phyloP scores from a whole-genome alignment of 1,140 invertebrate genomes.

The Drosophila punjabiensis region DNA sequence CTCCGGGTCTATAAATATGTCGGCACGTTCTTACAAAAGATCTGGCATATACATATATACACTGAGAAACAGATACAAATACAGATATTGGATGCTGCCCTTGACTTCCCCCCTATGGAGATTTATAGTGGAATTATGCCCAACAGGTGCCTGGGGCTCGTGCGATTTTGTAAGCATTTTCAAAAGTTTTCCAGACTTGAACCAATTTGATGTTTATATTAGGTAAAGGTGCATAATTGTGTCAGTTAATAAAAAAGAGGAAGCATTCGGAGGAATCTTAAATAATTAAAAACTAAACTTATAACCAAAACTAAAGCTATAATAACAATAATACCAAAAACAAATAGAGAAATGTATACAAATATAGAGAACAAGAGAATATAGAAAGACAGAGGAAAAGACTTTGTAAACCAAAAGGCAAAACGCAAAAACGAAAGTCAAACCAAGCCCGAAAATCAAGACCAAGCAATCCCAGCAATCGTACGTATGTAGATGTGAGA shows the following conservation, averaged over 20 bases:
- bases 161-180: conserved; percentile 35
- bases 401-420: conserved; percentile 50
- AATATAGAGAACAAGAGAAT: conserved; percentile 13
- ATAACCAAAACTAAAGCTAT: conserved; percentile 22
- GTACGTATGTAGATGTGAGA: conserved; percentile 21
- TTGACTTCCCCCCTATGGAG: conserved; percentile 48
- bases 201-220: conserved; percentile 27
- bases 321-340: conserved; percentile 13
- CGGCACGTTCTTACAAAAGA: conserved; percentile 52
- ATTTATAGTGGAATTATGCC: conserved; percentile 27
- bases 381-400: conserved; percentile 22
- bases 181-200: conserved; percentile 16
- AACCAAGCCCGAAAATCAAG: conserved; percentile 50
- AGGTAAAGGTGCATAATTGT: conserved; percentile 17
- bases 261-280: conserved; percentile 31
- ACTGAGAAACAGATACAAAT: conserved; percentile 1
- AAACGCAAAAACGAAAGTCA: conserved; percentile 47
- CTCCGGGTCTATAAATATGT: conserved; percentile 49
- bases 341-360: conserved; percentile 25
- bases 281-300: conserved; percentile 24
- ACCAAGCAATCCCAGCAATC: conserved; percentile 47
- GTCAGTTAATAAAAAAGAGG: conserved; percentile 27
- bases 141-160: conserved; percentile 52
- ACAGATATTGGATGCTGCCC: conserved; percentile 42
- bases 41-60: conserved; percentile 14